Evolutionary conservation across 2,113 vertebrate genomes (phyloP), one percentile per base, ranked within the genome.

Genomic region (Poeciliopsis prolifica): DNA sequence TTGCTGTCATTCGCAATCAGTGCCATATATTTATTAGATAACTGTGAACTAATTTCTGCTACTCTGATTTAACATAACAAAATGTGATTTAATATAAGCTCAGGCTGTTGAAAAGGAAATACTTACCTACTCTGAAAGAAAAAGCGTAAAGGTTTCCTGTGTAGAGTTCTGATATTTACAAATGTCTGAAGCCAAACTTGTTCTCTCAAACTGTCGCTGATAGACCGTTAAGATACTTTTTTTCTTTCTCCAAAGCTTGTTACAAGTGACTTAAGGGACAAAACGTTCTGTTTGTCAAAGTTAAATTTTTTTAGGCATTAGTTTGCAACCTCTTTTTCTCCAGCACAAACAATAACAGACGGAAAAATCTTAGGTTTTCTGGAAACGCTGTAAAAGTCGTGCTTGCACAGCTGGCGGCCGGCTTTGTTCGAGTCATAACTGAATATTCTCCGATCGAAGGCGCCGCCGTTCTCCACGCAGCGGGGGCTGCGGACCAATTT

Each of bases 401-500:
- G 30, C 17, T 28, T 24, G 35, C 0, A 0, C 77, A 68, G 37
- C 24, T 33, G 26, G 14, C 26, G 17, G 15, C 22, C 10, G 9
- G 28, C 63, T 37, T 31, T 13, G 5, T 3, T 17, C 0, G 44
- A 44, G 26, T 40, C 40, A n/a, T 62, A 37, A 37, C n/a, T 28
- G 35, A 79, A 33, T 31, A 51, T 74, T 22, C 30, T 5, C 1
- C n/a, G 0, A 12, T 5, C 60, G 14, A 74, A 74, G 65, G 19
- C 22, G 61, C 66, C 0, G 6, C 24, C 51, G 71, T 68, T 84
- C 71, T 35, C 62, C 69, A 48, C 58, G 29, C 79, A 74, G 74
- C 78, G 29, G 77, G 82, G 65, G 69, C 6, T 74, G 66, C 63
- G 67, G 74, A 66, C 61, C 78, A 78, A 83, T 83, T 70, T 81